A percentile compares a stretch with the other conserved stretches of the same genome.
Evolutionary conservation across 2,113 vertebrate genomes (phyloP).

Genomic region (Nymphicus hollandicus): DNA sequence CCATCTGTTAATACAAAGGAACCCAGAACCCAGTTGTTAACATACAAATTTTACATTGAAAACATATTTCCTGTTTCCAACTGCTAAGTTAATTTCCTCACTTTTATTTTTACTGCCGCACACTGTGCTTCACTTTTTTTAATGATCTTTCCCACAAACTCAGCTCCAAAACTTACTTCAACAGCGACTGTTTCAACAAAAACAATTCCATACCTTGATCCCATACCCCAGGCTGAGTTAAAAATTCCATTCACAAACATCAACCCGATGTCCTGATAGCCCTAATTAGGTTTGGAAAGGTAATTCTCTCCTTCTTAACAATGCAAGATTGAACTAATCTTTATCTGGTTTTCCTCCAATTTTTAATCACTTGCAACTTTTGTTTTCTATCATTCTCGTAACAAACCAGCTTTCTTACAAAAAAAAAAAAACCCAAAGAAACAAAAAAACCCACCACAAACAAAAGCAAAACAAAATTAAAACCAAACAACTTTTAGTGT

Average conservation of each 20-base stretch:
- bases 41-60: neutral
- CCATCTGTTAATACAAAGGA: conserved; percentile 50
- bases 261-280: neutral
- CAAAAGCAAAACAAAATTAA: neutral
- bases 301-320: neutral
- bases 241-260: conserved; percentile 1
- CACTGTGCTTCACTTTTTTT: neutral
- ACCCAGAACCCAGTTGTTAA: neutral
- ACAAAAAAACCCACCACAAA: neutral
- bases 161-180: neutral
- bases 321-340: neutral
- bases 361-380: neutral
- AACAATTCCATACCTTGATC: neutral
- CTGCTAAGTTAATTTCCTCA: conserved; percentile 30
- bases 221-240: neutral
- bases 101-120: conserved; percentile 20
- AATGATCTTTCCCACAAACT: conserved; percentile 25
- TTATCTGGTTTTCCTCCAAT: neutral
- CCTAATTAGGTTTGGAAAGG: neutral
- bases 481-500: neutral
- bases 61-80: conserved; percentile 53
- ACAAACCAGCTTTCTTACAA: neutral
- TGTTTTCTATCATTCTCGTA: neutral
- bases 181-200: conserved; percentile 20
- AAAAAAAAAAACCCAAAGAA: neutral